Evolutionary conservation across 2,888 invertebrate species (phyloP).

Genomic region (Lymantria monacha): DNA sequence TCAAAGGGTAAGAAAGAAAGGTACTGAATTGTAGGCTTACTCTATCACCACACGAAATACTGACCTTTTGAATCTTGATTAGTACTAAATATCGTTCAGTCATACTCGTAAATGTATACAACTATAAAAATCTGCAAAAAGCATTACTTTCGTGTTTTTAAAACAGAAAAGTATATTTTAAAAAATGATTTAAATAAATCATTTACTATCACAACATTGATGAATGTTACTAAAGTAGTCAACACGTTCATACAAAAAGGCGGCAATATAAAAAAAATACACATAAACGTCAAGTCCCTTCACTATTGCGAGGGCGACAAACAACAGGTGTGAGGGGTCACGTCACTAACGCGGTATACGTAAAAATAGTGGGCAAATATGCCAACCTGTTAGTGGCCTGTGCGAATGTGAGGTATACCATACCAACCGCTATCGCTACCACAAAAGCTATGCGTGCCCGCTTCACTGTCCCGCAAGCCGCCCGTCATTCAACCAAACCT

Average conservation of each 20-base stretch:
- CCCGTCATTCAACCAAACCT: background rate
- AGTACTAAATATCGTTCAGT: no score
- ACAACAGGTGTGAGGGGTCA: slow-evolving; percentile 72
- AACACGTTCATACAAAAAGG: background rate
- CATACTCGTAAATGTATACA: no score
- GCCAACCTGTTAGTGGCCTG: slow-evolving; percentile 74
- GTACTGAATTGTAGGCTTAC: no score
- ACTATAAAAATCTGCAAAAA: no score
- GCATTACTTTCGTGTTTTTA: no score
- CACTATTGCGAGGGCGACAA: slow-evolving; percentile 22
- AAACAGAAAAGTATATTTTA: no score
- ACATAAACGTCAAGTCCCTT: background rate
- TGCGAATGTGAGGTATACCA: slow-evolving; percentile 36
- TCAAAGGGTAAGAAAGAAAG: no score
- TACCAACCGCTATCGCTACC: slow-evolving; percentile 39
- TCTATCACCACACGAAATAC: no score
- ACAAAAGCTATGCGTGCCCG: slow-evolving; percentile 15
- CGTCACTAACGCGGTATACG: slow-evolving; percentile 70
- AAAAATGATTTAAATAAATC: no score
- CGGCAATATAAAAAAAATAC: background rate
- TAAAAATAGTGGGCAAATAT: slow-evolving; percentile 77
- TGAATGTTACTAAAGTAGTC: no score
- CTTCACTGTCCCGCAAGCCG: background rate
- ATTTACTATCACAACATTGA: no score
- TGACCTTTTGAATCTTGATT: no score